Evolutionary conservation across 1,140 invertebrate genomes (phyloP), one percentile per base, ranked within the genome.

Genomic region (Anastrepha ludens): DNA sequence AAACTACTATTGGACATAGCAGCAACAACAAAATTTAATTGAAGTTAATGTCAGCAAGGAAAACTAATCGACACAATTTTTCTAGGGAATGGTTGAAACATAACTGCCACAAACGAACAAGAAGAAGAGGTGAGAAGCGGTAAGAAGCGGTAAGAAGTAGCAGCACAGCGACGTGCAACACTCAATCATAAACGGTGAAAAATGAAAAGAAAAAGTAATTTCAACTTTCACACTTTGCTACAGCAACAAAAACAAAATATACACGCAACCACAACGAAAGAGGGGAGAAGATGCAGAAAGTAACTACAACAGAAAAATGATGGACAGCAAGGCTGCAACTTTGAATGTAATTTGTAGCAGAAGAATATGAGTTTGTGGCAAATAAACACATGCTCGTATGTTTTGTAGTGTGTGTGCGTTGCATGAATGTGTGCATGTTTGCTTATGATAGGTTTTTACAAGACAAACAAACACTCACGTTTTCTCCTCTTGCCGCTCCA

Each of bases 31-130:
- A 11, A 55, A 55, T 8, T 55, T 55, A 55, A 55, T 81, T 47
- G 74, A 55, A 81, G 74, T 81, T 81, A 81, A 55, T 55, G 74
- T 81, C 47, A 81, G 74, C 74, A 13, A 58, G 47, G 74, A 81
- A 81, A 81, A 81, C 74, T 81, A 81, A 81, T 81, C 74, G 74
- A 29, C 74, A 81, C 74, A 81, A 81, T 81, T 81, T 81, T 81
- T 81, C 50, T 55, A 55, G 1, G 55, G 44, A 81, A 81, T 81
- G 74, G 17, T 7, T 81, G n/a, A 20, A 58, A 81, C 74, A 81
- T 81, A 81, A 81, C n/a, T 81, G 47, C n/a, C 74, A 81, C 74
- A 81, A 81, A 81, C 44, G 74, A 44, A 70, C 17, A 55, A 62
- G n/a, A 62, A 17, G 15, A 55, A 11, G 74, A n/a, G 47, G 47